Base-by-base conservation (phyloP, 2,113 vertebrate genomes). In the Pachycephala philippinensis region DNA sequence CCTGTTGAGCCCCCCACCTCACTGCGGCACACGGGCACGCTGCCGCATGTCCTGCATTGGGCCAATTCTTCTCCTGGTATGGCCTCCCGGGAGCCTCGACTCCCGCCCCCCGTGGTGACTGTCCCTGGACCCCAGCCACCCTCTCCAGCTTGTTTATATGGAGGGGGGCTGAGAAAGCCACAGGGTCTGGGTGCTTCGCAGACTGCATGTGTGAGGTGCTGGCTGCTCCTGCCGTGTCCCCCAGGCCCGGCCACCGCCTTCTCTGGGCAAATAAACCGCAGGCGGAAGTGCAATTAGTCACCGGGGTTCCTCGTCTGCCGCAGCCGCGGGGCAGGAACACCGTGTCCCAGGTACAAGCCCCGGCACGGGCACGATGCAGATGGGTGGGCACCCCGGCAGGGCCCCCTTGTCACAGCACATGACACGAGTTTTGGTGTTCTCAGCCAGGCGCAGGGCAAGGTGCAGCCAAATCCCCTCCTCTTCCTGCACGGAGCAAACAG, bases 241-340 rank as follows among this genome's bases (percentile, higher is more conserved):
- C 40, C 5, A 2, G 21, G 72, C 45, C 11, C 2, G 2, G 20
- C 79, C 40, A 1, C 85, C 63, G 37, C 96, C 87, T 88, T 90
- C 53, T 24, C 57, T 68, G 63, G 83, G 95, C 83, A 95, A 92
- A 96, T 64, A 97, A 97, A 88, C 76, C n/a, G 0, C 92, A 60
- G 84, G 87, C 94, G 95, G 96, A 97, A 97, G 82, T 12, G 6
- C 78, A 40, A 69, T 96, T 88, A 97, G 87, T 97, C 96, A 94
- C 78, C 2, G 0, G 56, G 39, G 68, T 61, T 95, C 44, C 84
- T 78, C 2, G 1, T 2, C n/a, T 53, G 39, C 66, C 8, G 0
- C 65, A 50, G 92, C 92, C 5, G 11, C 3, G 3, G 92, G 90
- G 87, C 65, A 53, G 87, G 93, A 94, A 93, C 84, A 1, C 64